These are phyloP conservation scores for Ferdinandea cuprea DNA, from an alignment of 2,888 invertebrate genomes.

Conservation along the genomic window DNA sequence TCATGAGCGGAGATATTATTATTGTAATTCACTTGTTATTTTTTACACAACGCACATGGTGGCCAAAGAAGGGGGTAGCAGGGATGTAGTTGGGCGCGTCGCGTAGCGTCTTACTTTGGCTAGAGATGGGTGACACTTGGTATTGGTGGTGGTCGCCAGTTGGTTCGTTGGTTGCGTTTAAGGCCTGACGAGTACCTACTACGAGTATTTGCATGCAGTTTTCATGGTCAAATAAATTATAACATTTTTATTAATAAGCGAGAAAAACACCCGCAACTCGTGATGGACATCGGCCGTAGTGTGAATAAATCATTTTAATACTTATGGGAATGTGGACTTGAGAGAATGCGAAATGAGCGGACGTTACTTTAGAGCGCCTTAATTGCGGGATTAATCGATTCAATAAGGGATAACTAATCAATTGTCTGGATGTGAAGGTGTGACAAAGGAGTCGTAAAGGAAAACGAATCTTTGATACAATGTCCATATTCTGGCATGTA, in stretches of 20 bases:
- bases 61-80: not conserved
- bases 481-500: no score
- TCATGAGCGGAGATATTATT: conserved; percentile 68
- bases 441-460: no score
- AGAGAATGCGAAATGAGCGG: not conserved
- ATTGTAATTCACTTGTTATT: conserved; percentile 70
- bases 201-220: conserved; percentile 42
- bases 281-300: conserved; percentile 40
- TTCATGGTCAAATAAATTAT: conserved; percentile 74
- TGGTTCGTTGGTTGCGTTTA: conserved; percentile 33
- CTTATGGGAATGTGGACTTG: conserved; percentile 1
- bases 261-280: conserved; percentile 60
- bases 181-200: conserved; percentile 9
- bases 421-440: no score
- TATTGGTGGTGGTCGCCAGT: conserved; percentile 9
- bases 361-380: not conserved
- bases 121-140: conserved; percentile 54
- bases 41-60: conserved; percentile 26
- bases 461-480: no score
- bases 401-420: not conserved
- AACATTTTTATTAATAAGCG: conserved; percentile 67
- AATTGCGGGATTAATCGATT: not conserved
- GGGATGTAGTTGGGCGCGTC: not conserved
- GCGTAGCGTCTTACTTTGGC: not conserved
- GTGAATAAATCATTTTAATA: conserved; percentile 19